Evolutionary conservation across 1,140 invertebrate species (phyloP), one percentile per base, ranked within the genome.

Genomic region (Pseudomyrmex concolor): DNA sequence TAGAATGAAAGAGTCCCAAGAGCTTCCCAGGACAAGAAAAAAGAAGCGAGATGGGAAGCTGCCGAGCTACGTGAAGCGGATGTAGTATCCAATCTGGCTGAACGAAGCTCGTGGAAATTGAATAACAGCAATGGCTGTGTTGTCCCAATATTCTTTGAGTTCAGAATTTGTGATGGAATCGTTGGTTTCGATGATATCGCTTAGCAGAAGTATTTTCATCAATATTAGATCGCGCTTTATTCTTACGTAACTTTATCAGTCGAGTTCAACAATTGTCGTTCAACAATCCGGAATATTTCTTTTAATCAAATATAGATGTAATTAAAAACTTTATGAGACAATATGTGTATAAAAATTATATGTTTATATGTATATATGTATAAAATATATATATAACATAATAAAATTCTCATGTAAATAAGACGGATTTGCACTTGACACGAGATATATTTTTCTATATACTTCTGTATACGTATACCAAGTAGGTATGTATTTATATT

Each of bases 91-190:
- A 73, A 82, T 71, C 64, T 50, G 67, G 34, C 7, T 71, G 77
- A 80, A 60, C 15, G 66, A 19, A 81, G 57, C 55, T 60, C 13
- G 25, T 62, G 17, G 48, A 82, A 82, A 74, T 74, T 82, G 59
- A 74, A 74, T 45, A 74, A 82, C 70, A 74, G 17, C 48, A 10
- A 5, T 45, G 66, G 12, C 22, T n/a, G 43, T n/a, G 43, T 60
- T 59, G 19, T 48, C 43, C 54, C 3, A 13, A 8, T 34, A 48
- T 78, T 67, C 17, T 64, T 55, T 15, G 45, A 50, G 19, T 25
- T 67, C 25, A 15, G 2, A 15, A 9, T 48, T 43, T 70, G 15
- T 7, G 7, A 48, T 34, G 5, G 34, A 54, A 70, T 59, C n/a
- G 59, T 68, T 78, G 34, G 48, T 25, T 22, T 48, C 9, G 15